Evolutionary conservation across 2,888 invertebrate species (phyloP).

Genomic region (Hipparchia semele): DNA sequence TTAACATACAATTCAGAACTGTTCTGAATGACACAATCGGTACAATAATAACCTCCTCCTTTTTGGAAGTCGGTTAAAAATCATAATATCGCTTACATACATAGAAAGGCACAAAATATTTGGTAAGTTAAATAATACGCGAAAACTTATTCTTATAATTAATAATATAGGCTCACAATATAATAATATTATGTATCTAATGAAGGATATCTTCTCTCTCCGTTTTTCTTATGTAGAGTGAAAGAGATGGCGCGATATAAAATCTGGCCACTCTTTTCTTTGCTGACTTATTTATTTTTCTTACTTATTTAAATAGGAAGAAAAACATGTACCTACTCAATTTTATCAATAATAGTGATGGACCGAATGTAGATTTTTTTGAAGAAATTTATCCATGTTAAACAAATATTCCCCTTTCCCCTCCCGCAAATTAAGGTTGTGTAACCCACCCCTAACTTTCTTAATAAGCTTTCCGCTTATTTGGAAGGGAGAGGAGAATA

Average conservation of each 20-base stretch:
- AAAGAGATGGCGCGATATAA: background rate
- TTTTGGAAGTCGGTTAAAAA: background rate
- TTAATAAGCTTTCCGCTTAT: too few relatives aligned
- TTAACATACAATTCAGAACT: slow-evolving; percentile 15
- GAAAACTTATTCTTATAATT: slow-evolving; percentile 34
- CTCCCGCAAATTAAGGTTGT: too few relatives aligned
- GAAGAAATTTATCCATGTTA: too few relatives aligned
- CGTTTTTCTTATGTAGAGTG: background rate
- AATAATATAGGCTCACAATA: slow-evolving; percentile 11
- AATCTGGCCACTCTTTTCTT: background rate
- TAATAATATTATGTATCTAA: slow-evolving; percentile 8
- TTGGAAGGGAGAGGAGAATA: too few relatives aligned
- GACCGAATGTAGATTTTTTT: too few relatives aligned
- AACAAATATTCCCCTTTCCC: too few relatives aligned
- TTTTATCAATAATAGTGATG: too few relatives aligned
- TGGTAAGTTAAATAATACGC: slow-evolving; percentile 42
- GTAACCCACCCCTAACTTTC: too few relatives aligned
- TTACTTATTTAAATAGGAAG: too few relatives aligned
- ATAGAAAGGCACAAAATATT: slow-evolving; percentile 47
- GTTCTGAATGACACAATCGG: slow-evolving; percentile 27
- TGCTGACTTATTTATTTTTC: too few relatives aligned
- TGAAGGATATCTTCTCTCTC: slow-evolving; percentile 1
- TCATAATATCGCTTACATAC: slow-evolving; percentile 40
- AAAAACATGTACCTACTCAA: too few relatives aligned
- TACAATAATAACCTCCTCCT: background rate